Evolutionary conservation across 2,888 invertebrate species (phyloP), one percentile per base, ranked within the genome.

Genomic region (Stictocephala bisonia): DNA sequence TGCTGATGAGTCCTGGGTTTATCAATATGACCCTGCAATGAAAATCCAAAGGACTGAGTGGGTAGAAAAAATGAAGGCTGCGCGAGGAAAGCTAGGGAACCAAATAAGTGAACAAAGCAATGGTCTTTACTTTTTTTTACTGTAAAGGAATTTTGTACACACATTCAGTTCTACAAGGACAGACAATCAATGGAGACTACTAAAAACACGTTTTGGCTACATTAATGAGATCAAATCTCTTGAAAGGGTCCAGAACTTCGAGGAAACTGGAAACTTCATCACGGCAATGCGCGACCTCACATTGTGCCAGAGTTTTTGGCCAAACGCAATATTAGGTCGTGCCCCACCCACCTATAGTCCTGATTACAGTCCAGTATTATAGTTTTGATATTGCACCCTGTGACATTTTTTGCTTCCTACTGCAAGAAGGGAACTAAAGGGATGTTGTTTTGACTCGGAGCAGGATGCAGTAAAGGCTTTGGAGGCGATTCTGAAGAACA

Each of bases 101-200:
- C 22, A 67, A 69, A 29, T 69, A 50, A 2, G 50, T 51, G 9
- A 41, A 50, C 31, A 69, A 69, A 24, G 31, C 53, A 4, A 69
- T 69, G 69, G 69, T 53, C 53, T 29, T 69, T 53, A 69, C 69
- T 53, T 50, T 69, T n/a, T n/a, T 69, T 41, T 50, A 69, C 51
- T 53, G 51, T 53, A 26, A 29, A 9, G 69, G 69, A 27, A 69
- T 69, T 50, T 26, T 69, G 51, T 69, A 69, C 29, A 50, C 53
- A 11, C 69, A 69, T 53, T 51, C 53, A 18, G 69, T 69, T 27
- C 35, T 51, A 69, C 69, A 6, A 4, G n/a, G 53, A 27, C 51
- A 69, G 69, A 69, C 69, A 29, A 51, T 69, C 69, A 69, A 11
- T 69, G 69, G 29, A 18, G 31, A 24, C 51, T 69, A 69, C 31